These are phyloP conservation scores for Gopherus flavomarginatus DNA, from an alignment of 2,113 vertebrate species.

Conservation along the genomic window DNA sequence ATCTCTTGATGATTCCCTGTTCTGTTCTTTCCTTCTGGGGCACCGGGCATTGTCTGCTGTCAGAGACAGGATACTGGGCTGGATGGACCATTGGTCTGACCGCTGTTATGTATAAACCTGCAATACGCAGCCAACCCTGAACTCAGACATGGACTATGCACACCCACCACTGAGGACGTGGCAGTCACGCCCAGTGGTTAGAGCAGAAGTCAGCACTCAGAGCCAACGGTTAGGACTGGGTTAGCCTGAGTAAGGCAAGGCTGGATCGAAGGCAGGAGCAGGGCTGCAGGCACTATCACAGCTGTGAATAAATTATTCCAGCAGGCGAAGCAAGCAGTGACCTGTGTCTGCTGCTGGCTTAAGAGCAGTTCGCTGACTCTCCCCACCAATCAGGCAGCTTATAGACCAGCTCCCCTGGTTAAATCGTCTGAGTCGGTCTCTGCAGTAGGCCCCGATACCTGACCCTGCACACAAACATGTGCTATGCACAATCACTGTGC, in stretches of 20 bases:
- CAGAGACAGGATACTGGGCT: too few species aligned
- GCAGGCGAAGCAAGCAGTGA: not conserved
- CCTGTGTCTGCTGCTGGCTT: not conserved
- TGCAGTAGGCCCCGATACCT: not conserved
- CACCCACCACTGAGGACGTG: too few species aligned
- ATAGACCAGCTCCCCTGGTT: not conserved
- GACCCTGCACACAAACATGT: not conserved
- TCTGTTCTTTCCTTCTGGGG: too few species aligned
- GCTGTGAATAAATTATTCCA: not conserved
- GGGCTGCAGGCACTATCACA: too few species aligned
- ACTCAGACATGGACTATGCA: not conserved
- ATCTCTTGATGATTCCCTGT: too few species aligned
- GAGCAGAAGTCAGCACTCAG: not conserved
- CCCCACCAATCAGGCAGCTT: not conserved
- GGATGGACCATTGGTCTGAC: too few species aligned
- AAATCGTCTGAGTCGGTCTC: not conserved
- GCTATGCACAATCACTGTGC: not conserved
- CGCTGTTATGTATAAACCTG: not conserved
- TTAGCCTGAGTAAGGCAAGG: not conserved
- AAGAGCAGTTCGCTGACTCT: too few species aligned
- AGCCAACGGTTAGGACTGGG: not conserved
- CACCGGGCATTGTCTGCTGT: too few species aligned
- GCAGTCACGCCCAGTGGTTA: not conserved
- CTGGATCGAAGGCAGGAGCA: not conserved
- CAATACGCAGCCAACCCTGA: not conserved